phyloP scores from a whole-genome alignment of 2,797 vertebrate species.

The Hemitrygon akajei region DNA sequence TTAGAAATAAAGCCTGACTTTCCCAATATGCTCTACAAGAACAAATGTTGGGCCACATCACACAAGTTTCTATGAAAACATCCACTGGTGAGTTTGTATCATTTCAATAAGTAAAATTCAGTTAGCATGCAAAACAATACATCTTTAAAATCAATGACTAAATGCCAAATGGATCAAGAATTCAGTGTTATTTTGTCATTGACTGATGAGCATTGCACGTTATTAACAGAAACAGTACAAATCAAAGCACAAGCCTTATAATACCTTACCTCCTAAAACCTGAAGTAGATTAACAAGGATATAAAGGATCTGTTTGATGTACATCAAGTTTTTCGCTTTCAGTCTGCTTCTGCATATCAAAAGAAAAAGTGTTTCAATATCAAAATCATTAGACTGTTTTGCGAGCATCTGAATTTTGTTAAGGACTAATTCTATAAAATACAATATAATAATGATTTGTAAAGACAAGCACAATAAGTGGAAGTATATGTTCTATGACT shows the following conservation, averaged over 20 bases:
- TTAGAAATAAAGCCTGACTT: too few species aligned
- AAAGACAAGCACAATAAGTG: background rate
- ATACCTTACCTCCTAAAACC: slow-evolving; percentile 74
- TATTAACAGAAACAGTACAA: background rate
- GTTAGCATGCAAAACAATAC: too few species aligned
- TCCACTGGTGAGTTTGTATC: too few species aligned
- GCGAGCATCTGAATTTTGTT: background rate
- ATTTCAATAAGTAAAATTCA: too few species aligned
- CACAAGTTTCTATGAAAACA: too few species aligned
- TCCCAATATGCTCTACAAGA: too few species aligned
- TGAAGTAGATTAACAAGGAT: slow-evolving; percentile 76
- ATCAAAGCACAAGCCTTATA: background rate
- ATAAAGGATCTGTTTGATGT: slow-evolving; percentile 92
- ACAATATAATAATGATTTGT: background rate
- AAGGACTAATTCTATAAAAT: background rate
- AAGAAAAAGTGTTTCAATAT: slow-evolving; percentile 1
- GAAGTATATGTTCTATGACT: background rate
- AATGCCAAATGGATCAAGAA: too few species aligned
- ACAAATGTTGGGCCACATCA: too few species aligned
- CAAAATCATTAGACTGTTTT: background rate
- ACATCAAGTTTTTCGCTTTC: slow-evolving; percentile 96
- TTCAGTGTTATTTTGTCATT: too few species aligned
- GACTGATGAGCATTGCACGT: background rate
- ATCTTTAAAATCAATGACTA: too few species aligned
- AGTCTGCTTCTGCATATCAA: slow-evolving; percentile 66